Base-by-base conservation (phyloP, 1,140 invertebrate species). In the Trichonephila clavipes region DNA sequence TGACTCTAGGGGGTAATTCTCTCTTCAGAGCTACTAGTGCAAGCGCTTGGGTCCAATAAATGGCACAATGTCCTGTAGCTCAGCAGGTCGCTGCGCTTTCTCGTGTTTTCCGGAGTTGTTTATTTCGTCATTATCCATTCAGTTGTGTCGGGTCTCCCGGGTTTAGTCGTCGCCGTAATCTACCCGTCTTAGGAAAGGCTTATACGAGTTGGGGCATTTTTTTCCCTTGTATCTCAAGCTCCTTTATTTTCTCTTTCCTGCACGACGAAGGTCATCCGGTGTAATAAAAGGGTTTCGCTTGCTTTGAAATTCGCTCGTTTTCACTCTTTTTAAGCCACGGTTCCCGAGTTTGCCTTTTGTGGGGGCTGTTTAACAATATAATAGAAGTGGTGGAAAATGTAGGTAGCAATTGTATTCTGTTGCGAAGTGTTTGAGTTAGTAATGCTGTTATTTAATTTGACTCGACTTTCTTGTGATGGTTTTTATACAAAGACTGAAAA, bases 71-170 rank as follows among this genome's bases (percentile, higher is more conserved):
- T 51, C 66, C 89, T 72, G 44, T 44, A 77, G 66, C 66, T 18
- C 89, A 72, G 66, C 89, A 40, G 72, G 64, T 19, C 44, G 14
- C 51, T 51, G 51, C 51, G 51, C 51, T 51, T 51, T 51, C 51
- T 51, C 44, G 51, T 19, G n/a, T 51, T 58, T 82, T 24, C 72
- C 66, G 19, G 58, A 12, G 72, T 90, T 90, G 89, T 90, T 90
- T 90, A 90, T 90, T 90, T 72, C 64, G 89, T 90, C 89, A 90
- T 90, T 90, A 90, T 90, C 89, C 89, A 90, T 90, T 61, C 89
- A 90, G 51, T 72, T 89, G 62, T 69, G 61, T 66, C n/a, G 61
- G 44, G 69, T 72, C 34, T 64, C 87, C 64, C 34, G 34, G 87
- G 62, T 18, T 44, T 72, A 19, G 51, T 69, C 82, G 89, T 82